phyloP scores from a whole-genome alignment of 2,113 vertebrate genomes.

The Cyphomyrus plagiostoma region DNA sequence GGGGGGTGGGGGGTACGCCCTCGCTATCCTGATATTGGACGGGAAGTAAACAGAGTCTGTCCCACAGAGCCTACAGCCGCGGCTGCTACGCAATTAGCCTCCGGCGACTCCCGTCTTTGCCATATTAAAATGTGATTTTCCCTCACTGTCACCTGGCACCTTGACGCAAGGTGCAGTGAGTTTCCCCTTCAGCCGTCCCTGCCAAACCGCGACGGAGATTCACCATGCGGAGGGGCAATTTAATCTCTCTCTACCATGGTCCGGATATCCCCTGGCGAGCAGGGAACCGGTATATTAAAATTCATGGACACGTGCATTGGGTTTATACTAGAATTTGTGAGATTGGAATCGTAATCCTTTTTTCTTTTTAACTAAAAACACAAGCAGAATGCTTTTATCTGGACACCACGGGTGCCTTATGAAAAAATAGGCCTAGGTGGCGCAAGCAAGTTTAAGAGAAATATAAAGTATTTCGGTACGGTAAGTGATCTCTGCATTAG shows the following conservation, averaged over 20 bases:
- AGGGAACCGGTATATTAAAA: not conserved
- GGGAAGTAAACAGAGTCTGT: not conserved
- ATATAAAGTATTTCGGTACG: not conserved
- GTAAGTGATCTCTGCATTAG: not conserved
- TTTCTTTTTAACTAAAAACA: not conserved
- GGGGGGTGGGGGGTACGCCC: not conserved
- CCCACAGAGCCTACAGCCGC: not conserved
- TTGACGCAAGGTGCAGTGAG: not conserved
- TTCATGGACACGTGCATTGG: not conserved
- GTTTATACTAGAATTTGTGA: not conserved
- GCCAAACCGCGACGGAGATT: not conserved
- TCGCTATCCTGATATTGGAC: not conserved
- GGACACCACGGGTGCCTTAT: not conserved
- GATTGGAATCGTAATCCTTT: not conserved
- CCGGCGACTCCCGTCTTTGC: not conserved
- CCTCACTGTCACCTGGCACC: not conserved
- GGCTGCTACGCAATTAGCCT: not conserved
- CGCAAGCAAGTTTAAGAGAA: not conserved
- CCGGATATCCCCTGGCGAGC: not conserved
- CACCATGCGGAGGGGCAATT: not conserved
- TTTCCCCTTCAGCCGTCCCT: not conserved
- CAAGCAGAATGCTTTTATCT: not conserved
- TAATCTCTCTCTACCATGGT: not conserved
- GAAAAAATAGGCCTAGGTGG: not conserved
- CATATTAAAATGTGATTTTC: slow-evolving; percentile 17